Evolutionary conservation across 2,888 invertebrate species (phyloP).

Genomic region (Nomada flava): DNA sequence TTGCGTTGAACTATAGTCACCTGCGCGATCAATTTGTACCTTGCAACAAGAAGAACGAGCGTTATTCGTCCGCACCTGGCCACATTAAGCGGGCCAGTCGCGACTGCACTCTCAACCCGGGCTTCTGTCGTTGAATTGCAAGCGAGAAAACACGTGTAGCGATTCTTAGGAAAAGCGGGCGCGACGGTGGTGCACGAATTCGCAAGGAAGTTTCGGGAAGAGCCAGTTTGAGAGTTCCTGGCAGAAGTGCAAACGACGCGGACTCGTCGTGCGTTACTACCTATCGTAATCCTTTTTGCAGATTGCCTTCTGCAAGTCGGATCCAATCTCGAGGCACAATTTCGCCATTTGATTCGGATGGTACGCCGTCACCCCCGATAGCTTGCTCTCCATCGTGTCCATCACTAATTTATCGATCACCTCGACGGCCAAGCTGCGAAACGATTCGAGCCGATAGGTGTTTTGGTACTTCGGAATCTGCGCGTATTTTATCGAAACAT

Average conservation of each 20-base stretch:
- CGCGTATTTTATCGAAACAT: neutral
- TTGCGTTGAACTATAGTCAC: conserved; percentile 67
- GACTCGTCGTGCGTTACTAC: conserved; percentile 39
- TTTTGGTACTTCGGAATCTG: conserved; percentile 69
- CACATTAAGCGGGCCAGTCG: neutral
- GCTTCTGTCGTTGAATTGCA: neutral
- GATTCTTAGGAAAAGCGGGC: conserved; percentile 1
- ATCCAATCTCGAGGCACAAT: conserved; percentile 61
- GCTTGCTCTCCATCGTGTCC: conserved; percentile 55
- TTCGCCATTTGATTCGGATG: conserved; percentile 52
- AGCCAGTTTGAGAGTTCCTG: neutral
- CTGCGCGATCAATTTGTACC: conserved; percentile 70
- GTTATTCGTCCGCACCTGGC: neutral
- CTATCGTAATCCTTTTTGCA: conserved; percentile 67
- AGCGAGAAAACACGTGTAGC: conserved; percentile 2
- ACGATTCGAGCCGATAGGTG: conserved; percentile 66
- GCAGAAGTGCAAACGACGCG: neutral
- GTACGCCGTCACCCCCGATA: conserved; percentile 58
- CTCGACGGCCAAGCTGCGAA: conserved; percentile 48
- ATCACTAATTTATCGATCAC: conserved; percentile 58
- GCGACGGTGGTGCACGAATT: neutral
- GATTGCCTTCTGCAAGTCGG: conserved; percentile 60
- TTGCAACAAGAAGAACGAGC: conserved; percentile 31
- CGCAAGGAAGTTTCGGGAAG: neutral
- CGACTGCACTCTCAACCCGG: neutral